phyloP scores from a whole-genome alignment of 2,797 vertebrate species.

The Anniella stebbinsi region DNA sequence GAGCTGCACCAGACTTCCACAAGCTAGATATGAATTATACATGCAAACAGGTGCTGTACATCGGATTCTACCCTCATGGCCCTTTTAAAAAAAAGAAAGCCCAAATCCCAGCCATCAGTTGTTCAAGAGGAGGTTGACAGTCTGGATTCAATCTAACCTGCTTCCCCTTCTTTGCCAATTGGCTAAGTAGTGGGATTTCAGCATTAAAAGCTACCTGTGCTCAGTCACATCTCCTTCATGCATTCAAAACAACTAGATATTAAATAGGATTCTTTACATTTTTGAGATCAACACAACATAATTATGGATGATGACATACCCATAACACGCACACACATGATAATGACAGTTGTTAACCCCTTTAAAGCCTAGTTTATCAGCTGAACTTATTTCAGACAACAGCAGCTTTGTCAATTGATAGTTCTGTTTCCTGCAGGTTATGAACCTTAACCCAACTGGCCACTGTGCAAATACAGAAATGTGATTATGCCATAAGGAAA shows the following conservation, averaged over 20 bases:
- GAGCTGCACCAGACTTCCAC: background rate
- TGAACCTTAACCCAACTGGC: slow-evolving; percentile 24
- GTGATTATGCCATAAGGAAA: slow-evolving; percentile 19
- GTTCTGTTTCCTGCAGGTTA: background rate
- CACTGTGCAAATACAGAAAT: slow-evolving; percentile 18
- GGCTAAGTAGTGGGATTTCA: background rate
- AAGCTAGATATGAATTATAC: background rate
- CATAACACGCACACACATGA: background rate
- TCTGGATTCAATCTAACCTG: background rate
- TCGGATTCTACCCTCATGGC: background rate
- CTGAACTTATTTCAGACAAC: slow-evolving; percentile 21
- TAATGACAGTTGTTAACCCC: background rate
- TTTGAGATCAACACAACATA: background rate
- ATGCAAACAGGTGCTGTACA: background rate
- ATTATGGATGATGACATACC: background rate
- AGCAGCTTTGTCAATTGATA: slow-evolving; percentile 19
- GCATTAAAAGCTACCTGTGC: background rate
- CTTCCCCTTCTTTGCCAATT: background rate
- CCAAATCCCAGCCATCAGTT: background rate
- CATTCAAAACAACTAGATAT: background rate
- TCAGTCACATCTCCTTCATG: background rate
- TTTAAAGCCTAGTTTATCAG: slow-evolving; percentile 19
- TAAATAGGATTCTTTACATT: background rate
- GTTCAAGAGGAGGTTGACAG: background rate
- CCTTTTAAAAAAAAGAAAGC: background rate